Evolutionary conservation across 2,113 vertebrate species (phyloP), one percentile per base, ranked within the genome.

Genomic region (Rhea pennata): DNA sequence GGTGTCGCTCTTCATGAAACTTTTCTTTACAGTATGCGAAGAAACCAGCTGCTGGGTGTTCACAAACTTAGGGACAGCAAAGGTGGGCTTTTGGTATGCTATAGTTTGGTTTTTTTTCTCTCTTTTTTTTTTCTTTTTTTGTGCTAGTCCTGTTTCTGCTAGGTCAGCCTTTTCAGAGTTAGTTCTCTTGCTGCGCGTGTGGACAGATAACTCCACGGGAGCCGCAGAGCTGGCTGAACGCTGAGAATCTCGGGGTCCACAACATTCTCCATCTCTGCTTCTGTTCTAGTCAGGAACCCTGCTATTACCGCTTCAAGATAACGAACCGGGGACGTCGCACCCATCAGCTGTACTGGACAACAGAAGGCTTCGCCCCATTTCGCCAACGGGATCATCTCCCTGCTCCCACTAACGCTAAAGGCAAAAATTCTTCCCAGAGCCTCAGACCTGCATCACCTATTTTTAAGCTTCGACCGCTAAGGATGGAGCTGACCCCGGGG

Each of bases 291-390:
- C 88, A 97, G 44, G 84, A 88, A 26, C 89, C 97, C 19, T 98
- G 92, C 87, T 94, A 81, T 87, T 99, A 98, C 92, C 86, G 2
- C 89, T 99, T 99, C 92, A 98, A 88, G 77, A 58, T 99, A 51
- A 99, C 96, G 5, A 99, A 99, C 86, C 89, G 58, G 15, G 99
- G 99, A 6, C 95, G 95, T 4, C 97, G 97, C 5, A 76, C 78
- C 19, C 98, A 99, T 59, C 97, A 95, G 73, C 92, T 99, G 15
- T 98, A 96, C 92, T 99, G 99, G 99, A 95, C 93, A 39, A 98
- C 77, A 0, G 97, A 98, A 36, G 96, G 94, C 27, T 98, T 97
- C 26, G 11, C 44, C 26, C 73, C 86, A 0, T 94, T 95, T 46
- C 78, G 91, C 24, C 95, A 89, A 50, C 72, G 13, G 23, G 51